Conservation (phyloP, 1,140 invertebrate species). For the Drosophila suzukii region DNA sequence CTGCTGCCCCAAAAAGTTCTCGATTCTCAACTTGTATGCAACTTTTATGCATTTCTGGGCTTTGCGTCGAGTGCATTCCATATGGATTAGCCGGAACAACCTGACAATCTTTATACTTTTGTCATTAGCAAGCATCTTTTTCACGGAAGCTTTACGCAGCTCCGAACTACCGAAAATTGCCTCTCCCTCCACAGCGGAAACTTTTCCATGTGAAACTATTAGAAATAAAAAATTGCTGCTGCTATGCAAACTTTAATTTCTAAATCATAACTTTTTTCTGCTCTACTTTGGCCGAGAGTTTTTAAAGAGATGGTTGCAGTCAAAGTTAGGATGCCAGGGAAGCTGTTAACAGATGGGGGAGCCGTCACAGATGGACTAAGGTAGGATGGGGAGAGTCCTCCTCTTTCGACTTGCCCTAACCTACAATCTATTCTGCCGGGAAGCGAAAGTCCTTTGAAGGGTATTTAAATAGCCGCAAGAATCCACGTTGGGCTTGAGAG, state of each 20-base stretch:
- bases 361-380: conserved; percentile 3
- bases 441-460: conserved; percentile 2
- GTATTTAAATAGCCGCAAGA: not conserved
- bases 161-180: not conserved
- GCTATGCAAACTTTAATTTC: conserved; percentile 73
- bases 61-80: conserved; percentile 36
- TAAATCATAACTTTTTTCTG: conserved; percentile 75
- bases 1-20: conserved; percentile 44
- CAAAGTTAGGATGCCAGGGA: not conserved
- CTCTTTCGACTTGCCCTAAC: conserved; percentile 1
- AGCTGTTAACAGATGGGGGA: conserved; percentile 37
- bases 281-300: conserved; percentile 44
- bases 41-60: conserved; percentile 36
- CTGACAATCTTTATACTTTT: conserved; percentile 67
- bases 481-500: not conserved
- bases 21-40: conserved; percentile 23
- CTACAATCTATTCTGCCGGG: conserved; percentile 2
- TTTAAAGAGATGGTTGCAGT: not conserved
- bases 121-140: conserved; percentile 63
- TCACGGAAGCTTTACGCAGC: conserved; percentile 24
- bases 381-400: not conserved
- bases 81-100: conserved; percentile 59
- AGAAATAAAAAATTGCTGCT: conserved; percentile 24
- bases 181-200: conserved; percentile 5
- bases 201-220: conserved; percentile 43